Evolutionary conservation across 2,113 vertebrate genomes (phyloP).

Genomic region (Porphyrio hochstetteri): DNA sequence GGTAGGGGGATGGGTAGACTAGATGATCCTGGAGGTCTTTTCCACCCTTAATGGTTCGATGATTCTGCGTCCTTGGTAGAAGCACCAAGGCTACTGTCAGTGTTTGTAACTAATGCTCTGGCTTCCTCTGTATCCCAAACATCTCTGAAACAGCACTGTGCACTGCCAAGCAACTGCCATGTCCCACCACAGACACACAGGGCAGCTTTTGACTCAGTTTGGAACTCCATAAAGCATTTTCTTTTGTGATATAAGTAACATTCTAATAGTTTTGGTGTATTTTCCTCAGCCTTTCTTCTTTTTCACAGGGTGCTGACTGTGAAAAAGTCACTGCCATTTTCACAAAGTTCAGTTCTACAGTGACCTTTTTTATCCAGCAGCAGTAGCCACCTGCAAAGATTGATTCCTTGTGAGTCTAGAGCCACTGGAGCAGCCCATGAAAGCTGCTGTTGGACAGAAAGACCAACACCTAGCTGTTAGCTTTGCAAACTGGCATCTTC

Average conservation of each 20-base stretch:
- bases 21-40: no score
- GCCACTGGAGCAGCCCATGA: neutral
- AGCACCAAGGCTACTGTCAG: rapidly evolving
- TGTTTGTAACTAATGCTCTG: neutral
- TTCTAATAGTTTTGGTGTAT: neutral
- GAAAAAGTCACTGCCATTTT: neutral
- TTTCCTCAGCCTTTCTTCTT: neutral
- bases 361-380: neutral
- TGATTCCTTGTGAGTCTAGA: neutral
- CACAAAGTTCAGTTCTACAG: neutral
- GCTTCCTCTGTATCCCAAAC: neutral
- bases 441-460: neutral
- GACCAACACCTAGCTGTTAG: neutral
- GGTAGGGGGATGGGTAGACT: no score
- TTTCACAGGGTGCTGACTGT: neutral
- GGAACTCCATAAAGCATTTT: neutral
- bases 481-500: neutral
- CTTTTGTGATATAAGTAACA: neutral
- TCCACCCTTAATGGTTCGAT: no score
- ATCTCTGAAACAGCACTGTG: neutral
- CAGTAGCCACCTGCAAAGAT: neutral
- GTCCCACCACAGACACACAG: neutral
- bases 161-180: neutral
- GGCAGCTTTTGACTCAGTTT: neutral
- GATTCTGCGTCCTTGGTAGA: neutral